Percentiles rank a stretch among this genome's conserved stretches.
These are phyloP conservation scores for Agrilus biguttatus DNA, from an alignment of 2,888 invertebrate genomes.

Conservation along the genomic window DNA sequence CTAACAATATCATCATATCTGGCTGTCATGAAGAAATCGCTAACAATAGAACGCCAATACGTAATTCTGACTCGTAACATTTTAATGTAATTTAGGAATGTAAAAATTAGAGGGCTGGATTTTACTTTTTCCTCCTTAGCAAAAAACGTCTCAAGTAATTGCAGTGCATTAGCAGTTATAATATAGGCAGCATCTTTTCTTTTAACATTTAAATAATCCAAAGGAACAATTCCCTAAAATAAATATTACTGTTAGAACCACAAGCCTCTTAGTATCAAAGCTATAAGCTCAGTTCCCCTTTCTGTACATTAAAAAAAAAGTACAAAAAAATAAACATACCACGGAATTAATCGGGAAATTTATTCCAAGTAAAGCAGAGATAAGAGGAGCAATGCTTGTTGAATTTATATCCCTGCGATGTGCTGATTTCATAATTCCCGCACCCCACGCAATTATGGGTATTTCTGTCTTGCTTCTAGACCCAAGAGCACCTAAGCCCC, in stretches of 20 bases:
- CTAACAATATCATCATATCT: slow-evolving; percentile 33
- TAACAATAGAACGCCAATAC: slow-evolving; percentile 22
- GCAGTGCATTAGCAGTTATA: slow-evolving; percentile 59
- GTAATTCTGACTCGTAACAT: slow-evolving; percentile 22
- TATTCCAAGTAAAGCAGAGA: slow-evolving; percentile 72
- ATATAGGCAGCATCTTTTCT: slow-evolving; percentile 47
- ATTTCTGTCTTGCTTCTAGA: slow-evolving; percentile 80
- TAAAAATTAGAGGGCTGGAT: slow-evolving; percentile 32
- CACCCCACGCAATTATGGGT: slow-evolving; percentile 92
- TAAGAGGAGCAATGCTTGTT: slow-evolving; percentile 83
- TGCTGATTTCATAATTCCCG: slow-evolving; percentile 47
- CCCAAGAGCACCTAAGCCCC: slow-evolving; percentile 95
- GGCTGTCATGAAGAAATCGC: slow-evolving; percentile 30
- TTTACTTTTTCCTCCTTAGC: slow-evolving; percentile 48
- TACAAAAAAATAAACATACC: slow-evolving; percentile 30
- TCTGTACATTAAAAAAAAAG: not conserved
- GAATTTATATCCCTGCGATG: slow-evolving; percentile 60
- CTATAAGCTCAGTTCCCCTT: not conserved
- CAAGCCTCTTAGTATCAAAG: not conserved
- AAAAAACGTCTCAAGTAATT: slow-evolving; percentile 59
- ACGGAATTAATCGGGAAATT: slow-evolving; percentile 82
- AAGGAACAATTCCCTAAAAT: slow-evolving; percentile 40
- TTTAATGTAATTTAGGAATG: slow-evolving; percentile 34
- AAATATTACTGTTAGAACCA: slow-evolving; percentile 5
- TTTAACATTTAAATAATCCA: slow-evolving; percentile 41